Evolutionary conservation across 2,888 invertebrate species (phyloP).

Genomic region (Capitulum mitella): DNA sequence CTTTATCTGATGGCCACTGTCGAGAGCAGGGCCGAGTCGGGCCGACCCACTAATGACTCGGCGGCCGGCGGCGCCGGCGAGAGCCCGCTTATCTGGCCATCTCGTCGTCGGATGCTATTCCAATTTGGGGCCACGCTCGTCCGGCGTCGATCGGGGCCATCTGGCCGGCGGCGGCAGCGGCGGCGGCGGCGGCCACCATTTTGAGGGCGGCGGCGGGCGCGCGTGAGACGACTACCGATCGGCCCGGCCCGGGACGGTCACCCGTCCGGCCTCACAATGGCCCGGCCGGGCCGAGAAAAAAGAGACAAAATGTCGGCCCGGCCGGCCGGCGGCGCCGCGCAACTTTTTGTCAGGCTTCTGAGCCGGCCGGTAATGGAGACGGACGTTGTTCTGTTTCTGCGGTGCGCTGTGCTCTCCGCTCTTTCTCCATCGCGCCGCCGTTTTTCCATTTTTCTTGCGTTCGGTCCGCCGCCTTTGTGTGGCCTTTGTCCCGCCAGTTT

Average conservation of each 20-base stretch:
- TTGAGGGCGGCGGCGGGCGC: neutral
- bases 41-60: neutral
- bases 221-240: too few species aligned
- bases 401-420: too few species aligned
- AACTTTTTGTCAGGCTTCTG: neutral
- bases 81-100: neutral
- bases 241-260: neutral
- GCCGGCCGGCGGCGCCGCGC: neutral
- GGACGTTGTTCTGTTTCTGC: too few species aligned
- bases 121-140: too few species aligned
- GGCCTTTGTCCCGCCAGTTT: too few species aligned
- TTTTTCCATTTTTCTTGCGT: too few species aligned
- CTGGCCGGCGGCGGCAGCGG: neutral
- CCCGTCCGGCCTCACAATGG: neutral
- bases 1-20: neutral
- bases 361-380: neutral
- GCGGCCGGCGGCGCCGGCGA: neutral
- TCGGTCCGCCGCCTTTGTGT: too few species aligned
- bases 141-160: neutral
- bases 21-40: neutral
- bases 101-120: slow-evolving; percentile 4
- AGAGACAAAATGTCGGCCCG: slow-evolving; percentile 12
- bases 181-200: slow-evolving; percentile 1
- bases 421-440: too few species aligned
- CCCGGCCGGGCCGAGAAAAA: neutral